These are phyloP conservation scores for Cryptocephalus moraei DNA, from an alignment of 2,888 invertebrate species.

Conservation along the genomic window DNA sequence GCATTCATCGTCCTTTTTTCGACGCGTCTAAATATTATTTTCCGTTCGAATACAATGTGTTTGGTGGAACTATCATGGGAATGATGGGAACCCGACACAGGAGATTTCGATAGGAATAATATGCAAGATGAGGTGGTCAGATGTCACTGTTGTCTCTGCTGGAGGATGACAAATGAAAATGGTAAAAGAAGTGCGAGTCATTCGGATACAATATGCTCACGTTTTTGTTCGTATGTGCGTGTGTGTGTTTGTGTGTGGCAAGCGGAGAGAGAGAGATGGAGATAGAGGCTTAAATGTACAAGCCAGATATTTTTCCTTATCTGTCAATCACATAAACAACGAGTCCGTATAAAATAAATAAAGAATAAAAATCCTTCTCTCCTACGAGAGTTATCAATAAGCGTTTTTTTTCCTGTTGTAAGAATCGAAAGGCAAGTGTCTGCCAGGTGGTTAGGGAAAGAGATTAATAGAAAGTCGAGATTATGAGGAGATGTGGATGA, in stretches of 20 bases:
- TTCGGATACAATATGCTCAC: constrained; percentile 24
- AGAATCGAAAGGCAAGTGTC: not conserved
- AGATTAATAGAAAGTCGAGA: not conserved
- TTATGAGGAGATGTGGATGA: not conserved
- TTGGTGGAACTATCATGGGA: constrained; percentile 16
- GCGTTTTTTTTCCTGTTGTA: not conserved
- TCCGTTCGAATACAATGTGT: too few relatives aligned
- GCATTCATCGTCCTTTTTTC: too few relatives aligned
- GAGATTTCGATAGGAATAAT: constrained; percentile 21
- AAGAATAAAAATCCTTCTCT: constrained; percentile 12
- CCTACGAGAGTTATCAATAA: constrained; percentile 8
- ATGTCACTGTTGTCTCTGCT: constrained; percentile 34
- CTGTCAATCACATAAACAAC: constrained; percentile 19
- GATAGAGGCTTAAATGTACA: too few relatives aligned
- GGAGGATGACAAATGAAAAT: constrained; percentile 37
- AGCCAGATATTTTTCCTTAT: constrained; percentile 16
- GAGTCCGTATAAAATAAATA: constrained; percentile 14
- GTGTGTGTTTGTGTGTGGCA: constrained; percentile 16
- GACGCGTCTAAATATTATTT: too few relatives aligned
- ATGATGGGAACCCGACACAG: constrained; percentile 24
- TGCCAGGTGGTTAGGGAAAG: not conserved
- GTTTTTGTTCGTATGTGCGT: not conserved
- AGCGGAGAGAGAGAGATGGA: too few relatives aligned
- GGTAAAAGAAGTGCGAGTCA: constrained; percentile 32
- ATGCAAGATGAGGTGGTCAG: constrained; percentile 34